Evolutionary conservation across 2,888 invertebrate genomes (phyloP).

Genomic region (Congeria kusceri): DNA sequence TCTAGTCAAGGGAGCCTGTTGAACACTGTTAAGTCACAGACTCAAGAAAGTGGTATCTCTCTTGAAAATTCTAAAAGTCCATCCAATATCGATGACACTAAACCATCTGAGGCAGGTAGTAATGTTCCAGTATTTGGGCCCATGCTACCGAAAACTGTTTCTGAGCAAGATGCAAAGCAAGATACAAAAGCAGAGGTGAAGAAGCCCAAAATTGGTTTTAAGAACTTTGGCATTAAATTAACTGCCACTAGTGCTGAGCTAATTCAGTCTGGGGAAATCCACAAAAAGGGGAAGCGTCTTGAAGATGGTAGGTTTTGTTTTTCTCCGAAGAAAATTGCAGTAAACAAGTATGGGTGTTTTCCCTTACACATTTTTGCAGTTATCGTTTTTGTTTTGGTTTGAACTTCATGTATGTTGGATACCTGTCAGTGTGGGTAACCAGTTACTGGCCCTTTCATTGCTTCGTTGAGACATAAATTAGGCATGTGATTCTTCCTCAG

Average conservation of each 20-base stretch:
- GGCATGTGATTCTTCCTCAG: too few species aligned
- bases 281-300: slow-evolving; percentile 59
- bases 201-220: slow-evolving; percentile 55
- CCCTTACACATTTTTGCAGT: too few species aligned
- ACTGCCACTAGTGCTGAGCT: slow-evolving; percentile 68
- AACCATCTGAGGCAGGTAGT: not conserved
- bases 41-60: not conserved
- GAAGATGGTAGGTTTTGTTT: slow-evolving; percentile 64
- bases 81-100: not conserved
- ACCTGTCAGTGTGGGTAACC: too few species aligned
- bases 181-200: slow-evolving; percentile 32
- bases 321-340: not conserved
- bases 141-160: slow-evolving; percentile 24
- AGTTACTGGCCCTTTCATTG: too few species aligned
- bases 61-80: not conserved
- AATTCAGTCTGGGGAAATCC: slow-evolving; percentile 65
- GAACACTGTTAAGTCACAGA: not conserved
- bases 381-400: too few species aligned
- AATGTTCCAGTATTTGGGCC: slow-evolving; percentile 32
- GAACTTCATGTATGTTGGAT: too few species aligned
- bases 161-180: too few species aligned
- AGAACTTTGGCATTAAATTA: slow-evolving; percentile 68
- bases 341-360: too few species aligned
- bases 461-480: too few species aligned
- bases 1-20: not conserved